Percentiles rank a stretch among this genome's conserved stretches.
Evolutionary conservation across 2,113 vertebrate genomes (phyloP).

Genomic region (Aramus guarauna): DNA sequence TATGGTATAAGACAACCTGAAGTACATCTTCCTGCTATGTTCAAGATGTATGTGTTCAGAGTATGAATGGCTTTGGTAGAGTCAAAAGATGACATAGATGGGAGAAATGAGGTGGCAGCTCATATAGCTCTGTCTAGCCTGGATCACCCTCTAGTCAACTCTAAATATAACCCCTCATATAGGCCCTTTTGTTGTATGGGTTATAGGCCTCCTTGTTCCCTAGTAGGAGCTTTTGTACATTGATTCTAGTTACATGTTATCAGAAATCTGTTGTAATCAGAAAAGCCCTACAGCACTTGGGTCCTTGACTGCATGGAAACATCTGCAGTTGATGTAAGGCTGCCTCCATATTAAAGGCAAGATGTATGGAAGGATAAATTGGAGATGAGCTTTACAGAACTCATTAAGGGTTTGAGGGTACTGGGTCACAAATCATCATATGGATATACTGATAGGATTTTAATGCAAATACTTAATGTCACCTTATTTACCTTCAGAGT

Average conservation of each 20-base stretch:
- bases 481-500: background rate
- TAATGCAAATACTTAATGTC: background rate
- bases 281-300: background rate
- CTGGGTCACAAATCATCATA: background rate
- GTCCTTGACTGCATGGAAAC: background rate
- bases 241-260: background rate
- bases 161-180: background rate
- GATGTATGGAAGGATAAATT: background rate
- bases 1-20: fast-evolving
- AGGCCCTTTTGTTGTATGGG: background rate
- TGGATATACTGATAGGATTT: background rate
- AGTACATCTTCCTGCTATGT: background rate
- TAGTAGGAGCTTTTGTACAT: background rate
- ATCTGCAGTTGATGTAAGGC: background rate
- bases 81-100: background rate
- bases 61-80: background rate
- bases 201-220: background rate
- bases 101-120: background rate
- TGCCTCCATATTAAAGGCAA: background rate
- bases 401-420: background rate
- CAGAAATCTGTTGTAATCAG: background rate
- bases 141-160: background rate
- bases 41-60: background rate
- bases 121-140: background rate
- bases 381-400: background rate